Evolutionary conservation across 2,888 invertebrate genomes (phyloP), one percentile per base, ranked within the genome.

Genomic region (Chrysotoxum bicinctum): DNA sequence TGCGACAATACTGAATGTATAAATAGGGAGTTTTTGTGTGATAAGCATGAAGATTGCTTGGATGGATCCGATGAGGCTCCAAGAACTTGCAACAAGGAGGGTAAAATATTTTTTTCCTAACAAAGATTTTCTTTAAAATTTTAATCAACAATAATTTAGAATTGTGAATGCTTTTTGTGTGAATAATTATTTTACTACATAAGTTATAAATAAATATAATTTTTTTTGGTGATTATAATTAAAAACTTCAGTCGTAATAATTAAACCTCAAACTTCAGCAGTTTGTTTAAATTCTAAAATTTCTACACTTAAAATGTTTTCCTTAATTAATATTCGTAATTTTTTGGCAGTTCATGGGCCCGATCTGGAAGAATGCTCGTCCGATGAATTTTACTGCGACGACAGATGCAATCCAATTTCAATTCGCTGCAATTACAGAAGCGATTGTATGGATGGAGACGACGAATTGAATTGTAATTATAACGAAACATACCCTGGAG

Each of bases 1-100:
- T 96, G 96, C 92, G 92, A 93, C 89, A 94, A 94, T 91, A 94
- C 93, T 89, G 91, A 93, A 90, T 95, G 95, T 92, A 94, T 95
- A 88, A 93, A 93, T 88, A 90, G 89, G 88, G 91, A 91, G 83
- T 93, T 93, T 90, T 90, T 92, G 88, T 95, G 96, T 91, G 93
- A 96, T 91, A 91, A 91, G 32, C 85, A 89, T 10, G 80, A 75
- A 19, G 94, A 96, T 91, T 96, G 95, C 91, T 81, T 88, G 9
- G 95, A 95, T 89, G 92, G 92, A 66, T 93, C 93, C 35, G 95
- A 95, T 89, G 95, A 95, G 89, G 88, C 87, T 72, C 85, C 88
- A 52, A 87, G 79, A 72, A 88, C 87, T 82, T 91, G 91, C 88
- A 73, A 83, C 75, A 89, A 89, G 88, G 87, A 86, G 85, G 91